Evolutionary conservation across 1,140 invertebrate species (phyloP), one percentile per base, ranked within the genome.

Genomic region (Tetragonula clypearis): DNA sequence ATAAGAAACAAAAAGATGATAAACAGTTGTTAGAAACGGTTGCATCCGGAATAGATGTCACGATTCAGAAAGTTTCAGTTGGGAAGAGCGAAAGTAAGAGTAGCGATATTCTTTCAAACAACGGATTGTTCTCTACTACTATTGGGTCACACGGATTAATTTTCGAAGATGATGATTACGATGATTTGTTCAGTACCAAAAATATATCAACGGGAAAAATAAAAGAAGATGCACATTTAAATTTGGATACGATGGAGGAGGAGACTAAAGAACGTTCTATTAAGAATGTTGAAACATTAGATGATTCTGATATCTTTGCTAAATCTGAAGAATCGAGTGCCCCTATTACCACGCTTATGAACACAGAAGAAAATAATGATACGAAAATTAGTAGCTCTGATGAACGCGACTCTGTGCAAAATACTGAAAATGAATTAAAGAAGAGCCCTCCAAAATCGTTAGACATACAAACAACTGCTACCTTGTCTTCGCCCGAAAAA

Each of bases 81-180:
- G 30, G 8, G 19, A 77, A 79, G 60, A 88, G 71, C 55, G 78
- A 82, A 53, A 62, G 21, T 58, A 87, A 85, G 21, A 72, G 23
- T 15, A 80, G 66, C 49, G 53, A 87, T 58, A 71, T 79, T 71
- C 53, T 76, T 21, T 60, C 82, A 14, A 74, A 65, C 0, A 84
- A 69, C 15, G 68, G 49, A 30, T 21, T 87, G n/a, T 89, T 89
- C 30, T 85, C 85, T 14, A 75, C 26, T 17, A 26, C 68, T 2
- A 26, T 76, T 26, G 88, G 68, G 11, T 74, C 84, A 14, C 87
- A 53, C 12, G 85, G 65, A 17, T 69, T 86, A 23, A n/a, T 93
- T 4, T 93, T 93, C 35, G 92, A 93, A 30, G 90, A 92, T 55
- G 90, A 90, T 23, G 93, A 93, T 35, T 92, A 91, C 6, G 91